A percentile compares a stretch with the other conserved stretches of the same genome.
Evolutionary conservation across 2,888 invertebrate genomes (phyloP).

Genomic region (Nephrotoma appendiculata): DNA sequence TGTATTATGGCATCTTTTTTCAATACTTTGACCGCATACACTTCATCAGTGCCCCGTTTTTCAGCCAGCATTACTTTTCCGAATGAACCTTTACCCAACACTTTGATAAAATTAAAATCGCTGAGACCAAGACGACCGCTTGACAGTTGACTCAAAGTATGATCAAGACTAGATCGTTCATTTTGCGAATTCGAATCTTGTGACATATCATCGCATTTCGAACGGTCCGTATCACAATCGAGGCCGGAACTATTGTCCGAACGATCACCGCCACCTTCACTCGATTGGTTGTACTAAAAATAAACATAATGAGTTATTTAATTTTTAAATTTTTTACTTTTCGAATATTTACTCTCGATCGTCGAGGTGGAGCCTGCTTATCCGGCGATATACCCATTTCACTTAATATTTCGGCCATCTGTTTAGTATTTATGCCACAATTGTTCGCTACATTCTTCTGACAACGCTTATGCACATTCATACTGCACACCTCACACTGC

Average conservation of each 20-base stretch:
- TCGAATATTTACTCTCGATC: constrained; percentile 38
- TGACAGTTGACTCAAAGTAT: constrained; percentile 16
- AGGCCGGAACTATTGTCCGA: constrained; percentile 21
- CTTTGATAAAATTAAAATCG: constrained; percentile 96
- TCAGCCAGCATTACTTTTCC: constrained; percentile 99
- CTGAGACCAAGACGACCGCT: constrained; percentile 52
- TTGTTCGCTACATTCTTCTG: constrained; percentile 99
- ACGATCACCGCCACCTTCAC: constrained; percentile 34
- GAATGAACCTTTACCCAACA: constrained; percentile 96
- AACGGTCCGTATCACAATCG: constrained; percentile 16
- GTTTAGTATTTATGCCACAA: constrained; percentile 95
- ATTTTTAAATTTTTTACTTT: background rate
- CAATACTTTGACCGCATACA: constrained; percentile 75
- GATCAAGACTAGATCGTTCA: constrained; percentile 19
- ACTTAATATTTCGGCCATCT: constrained; percentile 86
- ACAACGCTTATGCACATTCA: constrained; percentile 98
- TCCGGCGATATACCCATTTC: constrained; percentile 85
- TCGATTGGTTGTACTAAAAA: constrained; percentile 27
- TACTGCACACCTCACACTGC: constrained; percentile 90
- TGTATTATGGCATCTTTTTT: constrained; percentile 97
- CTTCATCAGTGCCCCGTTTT: constrained; percentile 80
- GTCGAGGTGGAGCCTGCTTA: constrained; percentile 54
- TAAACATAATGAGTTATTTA: background rate
- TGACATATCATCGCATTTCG: background rate
- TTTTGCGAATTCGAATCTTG: constrained; percentile 19